Evolutionary conservation across 2,797 vertebrate genomes (phyloP).

Genomic region (Gambelia wislizenii): DNA sequence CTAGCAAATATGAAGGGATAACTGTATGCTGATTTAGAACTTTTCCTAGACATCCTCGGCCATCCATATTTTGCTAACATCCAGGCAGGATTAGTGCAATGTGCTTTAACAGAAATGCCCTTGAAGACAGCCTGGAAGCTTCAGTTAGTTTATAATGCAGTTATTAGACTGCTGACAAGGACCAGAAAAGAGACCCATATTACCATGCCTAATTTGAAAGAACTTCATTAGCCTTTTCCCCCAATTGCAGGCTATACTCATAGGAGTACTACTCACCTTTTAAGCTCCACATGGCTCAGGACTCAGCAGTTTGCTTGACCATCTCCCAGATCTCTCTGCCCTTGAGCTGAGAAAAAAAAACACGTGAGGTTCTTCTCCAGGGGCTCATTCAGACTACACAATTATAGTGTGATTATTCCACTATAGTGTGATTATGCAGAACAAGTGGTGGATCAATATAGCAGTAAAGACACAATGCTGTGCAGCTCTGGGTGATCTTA

Average conservation of each 20-base stretch:
- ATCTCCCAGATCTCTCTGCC: not conserved
- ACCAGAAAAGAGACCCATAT: too few relatives aligned
- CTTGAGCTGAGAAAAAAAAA: not conserved
- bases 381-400: too few relatives aligned
- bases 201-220: not conserved
- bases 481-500: too few relatives aligned
- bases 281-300: not conserved
- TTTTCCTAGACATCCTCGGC: not conserved
- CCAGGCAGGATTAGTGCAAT: not conserved
- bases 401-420: too few relatives aligned
- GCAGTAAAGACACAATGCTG: too few relatives aligned
- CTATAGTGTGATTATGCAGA: too few relatives aligned
- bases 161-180: not conserved
- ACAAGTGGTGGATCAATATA: too few relatives aligned
- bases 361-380: not conserved
- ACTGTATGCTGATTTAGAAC: not conserved
- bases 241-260: not conserved
- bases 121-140: too few relatives aligned
- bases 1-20: too few relatives aligned
- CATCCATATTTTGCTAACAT: not conserved
- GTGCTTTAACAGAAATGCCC: too few relatives aligned
- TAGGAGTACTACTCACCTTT: not conserved
- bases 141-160: too few relatives aligned
- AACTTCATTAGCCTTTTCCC: not conserved
- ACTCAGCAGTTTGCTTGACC: too few relatives aligned